Base-by-base conservation (phyloP, 1,140 invertebrate species). In the Drosophila parabipectinata region DNA sequence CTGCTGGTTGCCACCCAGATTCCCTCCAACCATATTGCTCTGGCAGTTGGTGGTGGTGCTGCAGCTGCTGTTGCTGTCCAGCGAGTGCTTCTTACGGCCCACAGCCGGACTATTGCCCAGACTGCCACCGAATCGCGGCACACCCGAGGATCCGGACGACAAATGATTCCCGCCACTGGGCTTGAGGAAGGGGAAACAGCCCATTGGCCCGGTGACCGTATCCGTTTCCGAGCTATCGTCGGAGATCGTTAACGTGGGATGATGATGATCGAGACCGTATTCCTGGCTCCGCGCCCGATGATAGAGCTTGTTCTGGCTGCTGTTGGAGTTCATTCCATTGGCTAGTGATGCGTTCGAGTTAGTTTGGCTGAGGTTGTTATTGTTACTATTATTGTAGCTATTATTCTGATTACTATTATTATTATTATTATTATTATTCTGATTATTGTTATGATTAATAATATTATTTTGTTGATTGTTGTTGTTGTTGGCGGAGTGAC, bases 21-120 rank as follows among this genome's bases (percentile, higher is more conserved):
- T 14, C 5, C 8, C 39, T 14, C 39, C 39, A 41, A 14, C n/a
- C n/a, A 45, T 1, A 8, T 3, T 21, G 0, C 24, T 39, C 10
- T 71, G 45, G 52, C 72, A 21, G 21, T 21, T 21, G 21, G 21
- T 21, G 3, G 21, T 21, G 21, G 21, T 21, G 21, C 21, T 21
- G 21, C 3, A 81, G 12, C 85, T 21, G 21, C 21, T 21, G 3
- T 21, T 84, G 12, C 85, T 91, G 41, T 91, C 90, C 55, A 91
- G 78, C 14, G 90, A 91, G 12, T 84, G 77, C 47, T 91, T 91
- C 15, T 91, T 91, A 1, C 90, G 67, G 0, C 90, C 90, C 1
- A 91, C 79, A 0, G 90, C 90, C 0, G 90, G 90, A 61, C 90
- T 91, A 9, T 91, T 91, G n/a, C 82, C 90, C 24, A 91, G 71